Percentiles rank a stretch among this genome's conserved stretches.
These are phyloP conservation scores for Ephydatia muelleri DNA, from an alignment of 37 sponge, comb jelly and placozoan genomes.

Conservation along the genomic window DNA sequence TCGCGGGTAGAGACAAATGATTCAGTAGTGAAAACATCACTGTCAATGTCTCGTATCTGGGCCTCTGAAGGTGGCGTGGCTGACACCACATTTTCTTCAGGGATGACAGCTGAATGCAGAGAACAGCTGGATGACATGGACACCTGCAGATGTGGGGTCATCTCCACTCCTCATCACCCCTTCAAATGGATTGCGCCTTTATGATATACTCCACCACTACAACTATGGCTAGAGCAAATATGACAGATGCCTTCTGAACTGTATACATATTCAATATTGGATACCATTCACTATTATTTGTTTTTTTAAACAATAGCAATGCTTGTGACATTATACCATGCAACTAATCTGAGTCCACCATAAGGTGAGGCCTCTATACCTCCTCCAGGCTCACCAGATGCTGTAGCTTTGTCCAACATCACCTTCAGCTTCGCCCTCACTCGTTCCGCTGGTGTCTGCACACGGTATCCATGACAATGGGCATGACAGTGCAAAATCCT, in stretches of 20 bases:
- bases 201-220: too few species aligned
- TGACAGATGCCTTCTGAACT: too few species aligned
- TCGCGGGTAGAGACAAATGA: not conserved
- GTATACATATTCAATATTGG: too few species aligned
- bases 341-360: not conserved
- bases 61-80: not conserved
- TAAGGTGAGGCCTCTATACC: not conserved
- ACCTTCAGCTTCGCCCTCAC: conserved; percentile 40
- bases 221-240: too few species aligned
- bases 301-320: too few species aligned
- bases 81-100: not conserved
- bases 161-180: too few species aligned
- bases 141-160: too few species aligned
- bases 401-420: conserved; percentile 31
- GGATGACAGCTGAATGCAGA: not conserved
- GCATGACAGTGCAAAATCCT: not conserved
- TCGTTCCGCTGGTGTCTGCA: conserved; percentile 43
- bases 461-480: not conserved
- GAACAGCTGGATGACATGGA: not conserved
- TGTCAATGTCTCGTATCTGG: not conserved
- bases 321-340: not conserved
- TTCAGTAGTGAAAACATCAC: not conserved
- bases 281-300: too few species aligned
- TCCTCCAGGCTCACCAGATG: not conserved
- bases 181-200: too few species aligned